These are phyloP conservation scores for Gavialis gangeticus DNA, from an alignment of 2,113 vertebrate species.

Conservation along the genomic window DNA sequence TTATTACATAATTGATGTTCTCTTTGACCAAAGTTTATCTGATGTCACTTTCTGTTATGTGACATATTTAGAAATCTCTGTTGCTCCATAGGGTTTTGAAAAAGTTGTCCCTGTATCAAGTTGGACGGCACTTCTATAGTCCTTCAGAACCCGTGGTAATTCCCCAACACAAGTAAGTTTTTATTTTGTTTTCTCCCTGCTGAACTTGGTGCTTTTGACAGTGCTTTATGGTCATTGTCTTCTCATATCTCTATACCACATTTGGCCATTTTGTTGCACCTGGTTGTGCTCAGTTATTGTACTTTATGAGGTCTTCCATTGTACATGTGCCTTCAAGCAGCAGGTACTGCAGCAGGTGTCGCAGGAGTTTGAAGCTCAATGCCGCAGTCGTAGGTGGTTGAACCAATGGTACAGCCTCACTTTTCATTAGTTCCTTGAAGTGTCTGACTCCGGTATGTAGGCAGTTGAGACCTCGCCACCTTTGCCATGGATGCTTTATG, in stretches of 20 bases:
- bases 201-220: background rate
- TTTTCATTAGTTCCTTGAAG: no score
- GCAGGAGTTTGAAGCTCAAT: no score
- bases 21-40: background rate
- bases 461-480: no score
- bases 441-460: no score
- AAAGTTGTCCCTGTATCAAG: conserved; percentile 72
- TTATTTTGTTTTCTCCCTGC: background rate
- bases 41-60: background rate
- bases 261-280: background rate
- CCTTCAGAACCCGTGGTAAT: conserved; percentile 70
- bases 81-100: conserved; percentile 72
- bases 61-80: background rate
- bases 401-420: no score
- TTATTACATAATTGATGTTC: background rate
- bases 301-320: no score
- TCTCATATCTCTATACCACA: background rate
- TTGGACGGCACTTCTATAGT: conserved; percentile 74
- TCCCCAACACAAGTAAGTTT: conserved; percentile 72
- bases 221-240: background rate
- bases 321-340: no score
- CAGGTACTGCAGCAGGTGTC: no score
- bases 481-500: no score
- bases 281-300: no score
- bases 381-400: no score